Percentiles rank a stretch among this genome's conserved stretches.
phyloP scores from a whole-genome alignment of 2,888 invertebrate species.

The Sclerodermus sp. region DNA sequence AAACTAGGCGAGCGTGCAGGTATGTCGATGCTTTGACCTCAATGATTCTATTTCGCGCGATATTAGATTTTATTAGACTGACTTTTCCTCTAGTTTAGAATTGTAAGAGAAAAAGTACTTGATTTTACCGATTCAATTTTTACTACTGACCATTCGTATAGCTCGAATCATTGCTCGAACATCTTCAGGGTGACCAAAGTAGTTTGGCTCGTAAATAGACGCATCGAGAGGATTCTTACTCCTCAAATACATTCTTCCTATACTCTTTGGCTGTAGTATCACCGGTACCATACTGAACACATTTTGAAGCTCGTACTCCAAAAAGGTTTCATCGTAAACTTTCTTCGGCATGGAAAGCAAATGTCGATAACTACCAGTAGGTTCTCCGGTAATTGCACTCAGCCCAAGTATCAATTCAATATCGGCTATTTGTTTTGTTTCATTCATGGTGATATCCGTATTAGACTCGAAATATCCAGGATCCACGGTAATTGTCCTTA shows the following conservation, averaged over 20 bases:
- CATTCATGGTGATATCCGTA: too few relatives aligned
- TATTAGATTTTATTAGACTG: too few relatives aligned
- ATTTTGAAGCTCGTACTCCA: slow-evolving; percentile 58
- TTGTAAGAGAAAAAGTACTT: neutral
- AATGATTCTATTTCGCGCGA: too few relatives aligned
- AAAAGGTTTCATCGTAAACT: slow-evolving; percentile 64
- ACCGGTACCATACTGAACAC: slow-evolving; percentile 55
- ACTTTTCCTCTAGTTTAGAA: neutral
- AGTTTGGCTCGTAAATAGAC: slow-evolving; percentile 70
- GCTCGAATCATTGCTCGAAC: slow-evolving; percentile 62
- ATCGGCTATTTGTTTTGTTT: slow-evolving; percentile 56
- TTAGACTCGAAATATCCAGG: too few relatives aligned
- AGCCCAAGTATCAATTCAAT: slow-evolving; percentile 86
- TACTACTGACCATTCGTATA: slow-evolving; percentile 57
- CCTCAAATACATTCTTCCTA: slow-evolving; percentile 65
- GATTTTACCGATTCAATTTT: neutral
- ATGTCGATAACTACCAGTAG: slow-evolving; percentile 34
- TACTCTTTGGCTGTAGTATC: slow-evolving; percentile 66
- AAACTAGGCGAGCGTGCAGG: too few relatives aligned
- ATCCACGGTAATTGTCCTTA: too few relatives aligned
- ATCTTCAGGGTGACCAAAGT: slow-evolving; percentile 66
- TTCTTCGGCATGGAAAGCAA: slow-evolving; percentile 74
- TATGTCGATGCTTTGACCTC: too few relatives aligned
- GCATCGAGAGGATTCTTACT: slow-evolving; percentile 65
- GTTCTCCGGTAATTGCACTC: neutral